phyloP scores from a whole-genome alignment of 2,113 vertebrate genomes.

The Lethenteron reissneri region DNA sequence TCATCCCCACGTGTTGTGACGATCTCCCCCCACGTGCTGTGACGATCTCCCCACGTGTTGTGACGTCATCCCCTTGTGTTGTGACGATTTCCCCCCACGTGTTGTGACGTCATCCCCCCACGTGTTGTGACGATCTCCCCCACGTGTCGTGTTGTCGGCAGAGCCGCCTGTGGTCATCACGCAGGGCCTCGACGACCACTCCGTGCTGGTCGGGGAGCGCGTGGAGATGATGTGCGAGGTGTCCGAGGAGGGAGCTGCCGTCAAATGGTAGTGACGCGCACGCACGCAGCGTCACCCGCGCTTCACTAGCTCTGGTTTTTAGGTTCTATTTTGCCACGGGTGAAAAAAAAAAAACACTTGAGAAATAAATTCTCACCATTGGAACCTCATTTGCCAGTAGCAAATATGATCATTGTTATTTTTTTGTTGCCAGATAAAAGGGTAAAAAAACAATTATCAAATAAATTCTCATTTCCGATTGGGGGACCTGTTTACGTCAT shows the following conservation, averaged over 20 bases:
- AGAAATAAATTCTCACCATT: too few relatives aligned
- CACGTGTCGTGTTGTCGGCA: conserved; percentile 12
- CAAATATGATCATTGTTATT: too few relatives aligned
- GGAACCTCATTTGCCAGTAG: too few relatives aligned
- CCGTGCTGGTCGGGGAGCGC: conserved; percentile 47
- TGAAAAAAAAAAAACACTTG: too few relatives aligned
- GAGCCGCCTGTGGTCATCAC: conserved; percentile 47
- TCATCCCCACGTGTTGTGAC: conserved; percentile 18
- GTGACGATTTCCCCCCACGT: conserved; percentile 10
- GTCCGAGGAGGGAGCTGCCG: conserved; percentile 53
- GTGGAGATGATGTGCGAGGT: conserved; percentile 60
- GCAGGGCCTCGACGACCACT: conserved; percentile 54
- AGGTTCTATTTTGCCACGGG: too few relatives aligned
- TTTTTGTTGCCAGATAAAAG: too few relatives aligned
- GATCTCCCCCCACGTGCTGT: conserved; percentile 14
- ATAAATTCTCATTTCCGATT: too few relatives aligned
- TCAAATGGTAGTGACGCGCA: conserved; percentile 39
- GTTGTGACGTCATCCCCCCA: conserved; percentile 22
- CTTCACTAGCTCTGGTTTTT: too few relatives aligned
- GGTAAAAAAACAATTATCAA: too few relatives aligned
- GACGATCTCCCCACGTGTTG: too few relatives aligned
- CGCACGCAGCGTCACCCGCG: too few relatives aligned
- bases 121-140: conserved; percentile 22
- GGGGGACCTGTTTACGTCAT: too few relatives aligned
- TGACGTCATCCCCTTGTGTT: conserved; percentile 17